Evolutionary conservation across 2,888 invertebrate species (phyloP), one percentile per base, ranked within the genome.

Genomic region (Drosophila sordidapex): DNA sequence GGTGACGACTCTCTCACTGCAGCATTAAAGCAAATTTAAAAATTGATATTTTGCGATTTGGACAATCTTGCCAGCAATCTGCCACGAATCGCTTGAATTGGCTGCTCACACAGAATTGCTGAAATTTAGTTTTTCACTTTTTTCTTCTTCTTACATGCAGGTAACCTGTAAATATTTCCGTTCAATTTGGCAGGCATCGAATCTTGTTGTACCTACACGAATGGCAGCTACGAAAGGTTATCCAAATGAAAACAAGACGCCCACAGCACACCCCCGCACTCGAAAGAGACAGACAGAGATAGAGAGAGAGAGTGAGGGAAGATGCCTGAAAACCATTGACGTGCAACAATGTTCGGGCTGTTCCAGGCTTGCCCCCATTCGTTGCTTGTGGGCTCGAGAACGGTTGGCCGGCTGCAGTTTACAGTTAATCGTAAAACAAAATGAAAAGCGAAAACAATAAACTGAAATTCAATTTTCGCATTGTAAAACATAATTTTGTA

Each of bases 391-490:
- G n/a, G 29, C 56, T 18, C 15, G 70, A 61, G 68, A 69, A 64
- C 40, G 46, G 54, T 66, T 46, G 69, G 71, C 72, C 68, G 70
- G 70, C 83, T 83, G 83, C 86, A 85, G 76, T 85, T 85, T 78
- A 87, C 80, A 80, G 87, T 87, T 87, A 87, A 87, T 87, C 82
- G 82, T 84, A 87, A 86, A 83, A 76, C 67, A 82, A 85, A 83
- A 81, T 74, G 74, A 63, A 77, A 83, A 76, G 65, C 72, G 82
- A 83, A 83, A 83, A 83, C 83, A 86, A 86, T 83, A 83, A 83
- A 83, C 79, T 79, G 79, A 75, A 91, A 91, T 91, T 91, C 89
- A 91, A 91, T 91, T 91, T 91, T 90, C 86, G 76, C 82, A 90
- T 83, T 87, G 81, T 81, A 90, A 91, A 90, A 89, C 83, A 90